Evolutionary conservation across 2,797 vertebrate species (phyloP).

Genomic region (Manis crassicaudata): DNA sequence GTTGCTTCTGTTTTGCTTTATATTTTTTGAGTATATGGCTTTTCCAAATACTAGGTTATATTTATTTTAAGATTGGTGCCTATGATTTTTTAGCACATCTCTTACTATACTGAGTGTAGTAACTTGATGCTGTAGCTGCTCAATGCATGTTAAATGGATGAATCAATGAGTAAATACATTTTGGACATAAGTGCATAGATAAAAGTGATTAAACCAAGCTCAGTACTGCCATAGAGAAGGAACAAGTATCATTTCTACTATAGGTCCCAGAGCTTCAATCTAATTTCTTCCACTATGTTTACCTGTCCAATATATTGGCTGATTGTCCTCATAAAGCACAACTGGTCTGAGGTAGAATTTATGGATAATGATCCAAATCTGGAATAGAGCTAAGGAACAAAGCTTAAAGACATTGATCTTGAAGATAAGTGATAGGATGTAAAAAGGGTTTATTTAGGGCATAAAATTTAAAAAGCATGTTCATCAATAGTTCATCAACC

Average conservation of each 20-base stretch:
- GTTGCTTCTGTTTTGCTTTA: not conserved
- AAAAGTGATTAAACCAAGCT: constrained; percentile 36
- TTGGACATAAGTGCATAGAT: constrained; percentile 34
- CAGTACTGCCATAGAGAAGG: not conserved
- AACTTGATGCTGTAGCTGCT: not conserved
- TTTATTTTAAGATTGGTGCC: no score
- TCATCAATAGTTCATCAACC: constrained; percentile 65
- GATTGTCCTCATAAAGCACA: constrained; percentile 1
- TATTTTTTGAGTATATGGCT: not conserved
- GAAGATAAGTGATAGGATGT: constrained; percentile 24
- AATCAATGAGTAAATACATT: constrained; percentile 43
- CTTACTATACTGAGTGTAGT: not conserved
- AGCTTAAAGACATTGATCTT: constrained; percentile 50
- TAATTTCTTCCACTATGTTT: constrained; percentile 24
- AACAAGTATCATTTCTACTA: not conserved
- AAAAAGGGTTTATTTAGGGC: constrained; percentile 55
- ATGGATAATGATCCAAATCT: constrained; percentile 14
- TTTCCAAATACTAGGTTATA: not conserved
- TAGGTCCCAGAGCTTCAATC: not conserved
- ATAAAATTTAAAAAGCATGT: constrained; percentile 51
- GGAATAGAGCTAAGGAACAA: constrained; percentile 41
- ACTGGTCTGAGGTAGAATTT: constrained; percentile 35
- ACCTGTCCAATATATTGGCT: not conserved
- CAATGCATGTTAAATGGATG: constrained; percentile 11
- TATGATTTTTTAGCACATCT: no score